These are phyloP conservation scores for Monodelphis domestica DNA, from an alignment of 2,797 vertebrate genomes.

Conservation along the genomic window DNA sequence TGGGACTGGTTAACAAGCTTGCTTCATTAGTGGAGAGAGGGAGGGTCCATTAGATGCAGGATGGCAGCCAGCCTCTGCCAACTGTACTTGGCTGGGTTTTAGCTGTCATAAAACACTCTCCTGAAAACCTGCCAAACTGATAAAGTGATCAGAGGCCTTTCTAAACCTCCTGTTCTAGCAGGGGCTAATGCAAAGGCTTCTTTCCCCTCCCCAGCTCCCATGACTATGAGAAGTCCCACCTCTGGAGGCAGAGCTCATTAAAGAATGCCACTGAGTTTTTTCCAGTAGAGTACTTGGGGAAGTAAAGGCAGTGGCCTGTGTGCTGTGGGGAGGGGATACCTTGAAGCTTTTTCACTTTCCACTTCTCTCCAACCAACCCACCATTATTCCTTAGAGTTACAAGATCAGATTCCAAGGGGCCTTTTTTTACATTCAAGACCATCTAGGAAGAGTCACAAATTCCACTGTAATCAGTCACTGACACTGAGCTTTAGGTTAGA, in stretches of 20 bases:
- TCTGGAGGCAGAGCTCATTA: background rate
- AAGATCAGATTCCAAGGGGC: background rate
- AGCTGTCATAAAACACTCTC: constrained; percentile 49
- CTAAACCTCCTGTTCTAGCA: background rate
- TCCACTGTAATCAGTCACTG: background rate
- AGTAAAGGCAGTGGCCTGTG: background rate
- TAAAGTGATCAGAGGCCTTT: constrained; percentile 2
- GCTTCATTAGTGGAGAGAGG: constrained; percentile 30
- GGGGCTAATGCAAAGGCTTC: constrained; percentile 11
- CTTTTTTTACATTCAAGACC: background rate
- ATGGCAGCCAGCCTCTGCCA: constrained; percentile 15
- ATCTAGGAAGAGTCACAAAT: background rate
- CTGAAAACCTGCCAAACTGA: constrained; percentile 18
- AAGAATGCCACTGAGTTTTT: background rate
- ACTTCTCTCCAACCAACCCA: background rate
- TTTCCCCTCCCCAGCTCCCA: background rate
- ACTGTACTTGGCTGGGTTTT: constrained; percentile 10
- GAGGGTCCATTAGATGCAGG: background rate
- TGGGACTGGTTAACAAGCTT: background rate
- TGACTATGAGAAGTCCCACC: background rate
- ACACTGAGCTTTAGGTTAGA: background rate
- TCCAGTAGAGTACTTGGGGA: background rate
- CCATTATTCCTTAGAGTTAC: background rate
- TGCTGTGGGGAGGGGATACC: background rate
- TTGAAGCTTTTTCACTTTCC: background rate